phyloP scores from a whole-genome alignment of 2,797 vertebrate species.

The Acanthiza pusilla region DNA sequence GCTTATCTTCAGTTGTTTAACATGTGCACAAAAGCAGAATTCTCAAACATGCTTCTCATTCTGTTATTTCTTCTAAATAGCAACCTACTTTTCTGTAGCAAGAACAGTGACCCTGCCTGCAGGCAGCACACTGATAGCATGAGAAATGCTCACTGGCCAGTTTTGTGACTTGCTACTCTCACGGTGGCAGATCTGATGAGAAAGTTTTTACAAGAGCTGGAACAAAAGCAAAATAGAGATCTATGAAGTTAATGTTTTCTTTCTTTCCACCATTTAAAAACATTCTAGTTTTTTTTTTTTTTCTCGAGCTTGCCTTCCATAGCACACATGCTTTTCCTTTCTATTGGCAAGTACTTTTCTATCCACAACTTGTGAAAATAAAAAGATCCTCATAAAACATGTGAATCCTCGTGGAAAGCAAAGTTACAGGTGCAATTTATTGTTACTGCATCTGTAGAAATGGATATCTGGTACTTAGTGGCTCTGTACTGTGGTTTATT shows the following conservation, averaged over 20 bases:
- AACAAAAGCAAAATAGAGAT: neutral
- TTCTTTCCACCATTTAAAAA: neutral
- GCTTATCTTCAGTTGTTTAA: neutral
- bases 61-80: neutral
- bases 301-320: neutral
- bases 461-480: neutral
- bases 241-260: neutral
- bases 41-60: neutral
- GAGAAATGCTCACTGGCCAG: neutral
- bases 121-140: neutral
- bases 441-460: neutral
- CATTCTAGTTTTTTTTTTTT: neutral
- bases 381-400: neutral
- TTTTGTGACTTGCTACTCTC: neutral
- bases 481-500: neutral
- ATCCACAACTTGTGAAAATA: neutral
- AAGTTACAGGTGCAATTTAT: neutral
- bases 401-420: neutral
- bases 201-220: neutral
- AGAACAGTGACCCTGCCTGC: neutral
- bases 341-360: neutral
- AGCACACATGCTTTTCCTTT: neutral
- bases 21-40: neutral
- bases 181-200: neutral
- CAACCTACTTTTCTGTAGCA: neutral